Conservation (phyloP, 2,888 invertebrate species). For the Protonemura montana region DNA sequence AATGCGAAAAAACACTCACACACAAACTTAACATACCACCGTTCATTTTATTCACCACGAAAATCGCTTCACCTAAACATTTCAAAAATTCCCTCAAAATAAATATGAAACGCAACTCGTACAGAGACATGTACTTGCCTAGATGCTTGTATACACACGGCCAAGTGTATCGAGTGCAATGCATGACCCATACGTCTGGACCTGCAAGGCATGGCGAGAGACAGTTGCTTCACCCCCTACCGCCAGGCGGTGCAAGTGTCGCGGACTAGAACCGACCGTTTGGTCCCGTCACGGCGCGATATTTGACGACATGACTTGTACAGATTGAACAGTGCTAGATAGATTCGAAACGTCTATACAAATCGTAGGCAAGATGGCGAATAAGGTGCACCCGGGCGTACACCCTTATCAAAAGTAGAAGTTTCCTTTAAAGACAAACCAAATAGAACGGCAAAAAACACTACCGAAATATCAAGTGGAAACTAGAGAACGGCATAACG, state of each 20-base stretch:
- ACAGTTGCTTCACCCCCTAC: too few relatives aligned
- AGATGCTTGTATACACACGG: too few relatives aligned
- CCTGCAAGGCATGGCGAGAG: neutral
- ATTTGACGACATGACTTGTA: neutral
- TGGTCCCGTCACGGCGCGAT: neutral
- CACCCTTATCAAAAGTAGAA: slow-evolving; percentile 41
- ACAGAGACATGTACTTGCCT: too few relatives aligned
- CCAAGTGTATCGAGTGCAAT: too few relatives aligned
- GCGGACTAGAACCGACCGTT: neutral
- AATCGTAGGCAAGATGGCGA: neutral
- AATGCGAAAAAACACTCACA: too few relatives aligned
- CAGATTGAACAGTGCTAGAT: too few relatives aligned
- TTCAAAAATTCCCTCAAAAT: too few relatives aligned
- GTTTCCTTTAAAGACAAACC: slow-evolving; percentile 33
- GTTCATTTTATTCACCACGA: too few relatives aligned
- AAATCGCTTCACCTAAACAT: too few relatives aligned
- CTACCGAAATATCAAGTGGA: slow-evolving; percentile 29
- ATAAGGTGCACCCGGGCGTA: neutral
- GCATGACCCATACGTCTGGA: too few relatives aligned
- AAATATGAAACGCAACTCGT: too few relatives aligned
- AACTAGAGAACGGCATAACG: neutral
- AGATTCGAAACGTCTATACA: neutral
- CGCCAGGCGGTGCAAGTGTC: neutral
- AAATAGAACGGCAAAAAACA: slow-evolving; percentile 25
- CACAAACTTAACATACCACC: too few relatives aligned